phyloP scores from a whole-genome alignment of 1,140 invertebrate genomes.

The Apis laboriosa region DNA sequence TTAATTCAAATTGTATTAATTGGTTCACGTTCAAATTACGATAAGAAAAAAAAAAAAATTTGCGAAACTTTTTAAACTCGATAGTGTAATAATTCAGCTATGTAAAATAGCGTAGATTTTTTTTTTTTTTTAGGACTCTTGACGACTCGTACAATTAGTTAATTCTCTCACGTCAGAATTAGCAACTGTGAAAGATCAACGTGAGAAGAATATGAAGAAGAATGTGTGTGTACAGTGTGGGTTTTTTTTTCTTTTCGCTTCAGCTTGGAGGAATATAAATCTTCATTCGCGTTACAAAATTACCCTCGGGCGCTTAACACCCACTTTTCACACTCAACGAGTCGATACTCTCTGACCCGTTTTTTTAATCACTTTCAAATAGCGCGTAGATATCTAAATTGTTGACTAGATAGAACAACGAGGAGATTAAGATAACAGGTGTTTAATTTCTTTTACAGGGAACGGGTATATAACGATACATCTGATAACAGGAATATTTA shows the following conservation, averaged over 20 bases:
- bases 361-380: neutral
- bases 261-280: neutral
- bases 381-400: slow-evolving; percentile 8
- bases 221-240: neutral
- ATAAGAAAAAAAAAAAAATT: no score
- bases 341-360: neutral
- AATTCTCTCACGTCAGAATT: no score
- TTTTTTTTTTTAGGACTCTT: no score
- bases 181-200: no score
- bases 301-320: neutral
- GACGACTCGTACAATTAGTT: no score
- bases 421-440: slow-evolving; percentile 31
- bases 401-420: slow-evolving; percentile 17
- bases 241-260: neutral
- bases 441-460: slow-evolving; percentile 29
- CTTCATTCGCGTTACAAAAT: neutral
- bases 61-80: no score
- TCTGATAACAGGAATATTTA: slow-evolving; percentile 36
- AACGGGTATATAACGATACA: slow-evolving; percentile 17
- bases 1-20: no score
- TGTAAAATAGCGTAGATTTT: no score
- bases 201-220: no score
- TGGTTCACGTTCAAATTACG: no score
- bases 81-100: no score
- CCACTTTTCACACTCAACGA: neutral